Evolutionary conservation across 2,113 vertebrate species (phyloP).

Genomic region (Anhinga rufa): DNA sequence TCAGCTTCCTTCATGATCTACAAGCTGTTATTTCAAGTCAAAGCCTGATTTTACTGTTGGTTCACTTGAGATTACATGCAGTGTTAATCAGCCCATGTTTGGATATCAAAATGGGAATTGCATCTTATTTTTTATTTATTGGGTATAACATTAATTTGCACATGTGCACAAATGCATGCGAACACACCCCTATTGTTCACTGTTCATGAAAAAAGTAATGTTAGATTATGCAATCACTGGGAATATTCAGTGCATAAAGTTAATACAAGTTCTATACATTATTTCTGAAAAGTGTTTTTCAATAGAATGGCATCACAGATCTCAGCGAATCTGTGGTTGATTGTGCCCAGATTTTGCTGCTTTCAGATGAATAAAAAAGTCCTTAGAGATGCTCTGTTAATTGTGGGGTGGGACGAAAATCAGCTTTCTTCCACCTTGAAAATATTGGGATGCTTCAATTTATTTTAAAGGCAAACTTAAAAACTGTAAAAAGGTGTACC

Average conservation of each 20-base stretch:
- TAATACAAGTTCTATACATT: background rate
- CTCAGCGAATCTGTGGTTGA: background rate
- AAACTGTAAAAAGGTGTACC: background rate
- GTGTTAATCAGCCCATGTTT: background rate
- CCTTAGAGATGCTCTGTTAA: background rate
- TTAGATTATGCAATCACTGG: background rate
- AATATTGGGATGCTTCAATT: background rate
- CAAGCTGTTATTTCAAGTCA: background rate
- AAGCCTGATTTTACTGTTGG: background rate
- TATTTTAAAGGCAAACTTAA: background rate
- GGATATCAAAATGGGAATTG: background rate
- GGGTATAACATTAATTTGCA: background rate
- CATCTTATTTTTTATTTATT: background rate
- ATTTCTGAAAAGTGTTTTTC: background rate
- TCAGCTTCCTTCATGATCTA: background rate
- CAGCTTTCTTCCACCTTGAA: background rate
- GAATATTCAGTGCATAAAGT: background rate
- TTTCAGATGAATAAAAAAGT: background rate
- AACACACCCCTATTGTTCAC: background rate
- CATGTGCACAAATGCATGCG: accelerated
- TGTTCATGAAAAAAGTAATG: background rate
- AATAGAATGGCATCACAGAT: background rate
- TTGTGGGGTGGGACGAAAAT: accelerated
- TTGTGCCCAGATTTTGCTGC: background rate
- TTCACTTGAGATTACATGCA: background rate